These are phyloP conservation scores for Tachyglossus aculeatus DNA, from an alignment of 2,797 vertebrate species.

Conservation along the genomic window DNA sequence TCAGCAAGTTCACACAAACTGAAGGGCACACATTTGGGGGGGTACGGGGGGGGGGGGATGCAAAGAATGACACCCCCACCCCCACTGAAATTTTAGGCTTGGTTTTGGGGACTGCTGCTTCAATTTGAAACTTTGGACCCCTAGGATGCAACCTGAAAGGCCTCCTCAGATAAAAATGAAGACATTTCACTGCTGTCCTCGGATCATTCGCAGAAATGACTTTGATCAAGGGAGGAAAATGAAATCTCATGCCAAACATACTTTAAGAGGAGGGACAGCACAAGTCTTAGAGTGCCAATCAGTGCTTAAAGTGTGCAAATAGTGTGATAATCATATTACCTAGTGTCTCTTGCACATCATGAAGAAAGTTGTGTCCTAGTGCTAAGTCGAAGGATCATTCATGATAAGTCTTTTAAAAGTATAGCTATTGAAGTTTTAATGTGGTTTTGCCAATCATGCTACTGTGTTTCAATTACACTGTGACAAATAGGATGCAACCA, in stretches of 20 bases:
- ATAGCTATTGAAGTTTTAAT: slow-evolving; percentile 34
- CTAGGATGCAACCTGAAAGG: slow-evolving; percentile 57
- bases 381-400: slow-evolving; percentile 41
- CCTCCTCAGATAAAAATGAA: slow-evolving; percentile 69
- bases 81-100: slow-evolving; percentile 55
- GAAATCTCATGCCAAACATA: slow-evolving; percentile 56
- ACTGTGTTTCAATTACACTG: slow-evolving; percentile 40
- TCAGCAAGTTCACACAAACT: slow-evolving; percentile 56
- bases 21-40: slow-evolving; percentile 57
- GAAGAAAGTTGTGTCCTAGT: slow-evolving; percentile 32
- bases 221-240: slow-evolving; percentile 69
- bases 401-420: neutral
- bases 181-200: slow-evolving; percentile 61
- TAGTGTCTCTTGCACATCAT: slow-evolving; percentile 30
- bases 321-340: slow-evolving; percentile 25
- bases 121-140: slow-evolving; percentile 66
- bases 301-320: slow-evolving; percentile 42
- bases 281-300: slow-evolving; percentile 59
- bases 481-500: slow-evolving; percentile 2
- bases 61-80: slow-evolving; percentile 50
- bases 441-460: slow-evolving; percentile 27
- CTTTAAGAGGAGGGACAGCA: slow-evolving; percentile 70
- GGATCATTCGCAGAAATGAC: slow-evolving; percentile 67
- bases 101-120: slow-evolving; percentile 61
- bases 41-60: slow-evolving; percentile 51